Conservation (phyloP, 2,888 invertebrate genomes). For the Drosophila kokeensis region DNA sequence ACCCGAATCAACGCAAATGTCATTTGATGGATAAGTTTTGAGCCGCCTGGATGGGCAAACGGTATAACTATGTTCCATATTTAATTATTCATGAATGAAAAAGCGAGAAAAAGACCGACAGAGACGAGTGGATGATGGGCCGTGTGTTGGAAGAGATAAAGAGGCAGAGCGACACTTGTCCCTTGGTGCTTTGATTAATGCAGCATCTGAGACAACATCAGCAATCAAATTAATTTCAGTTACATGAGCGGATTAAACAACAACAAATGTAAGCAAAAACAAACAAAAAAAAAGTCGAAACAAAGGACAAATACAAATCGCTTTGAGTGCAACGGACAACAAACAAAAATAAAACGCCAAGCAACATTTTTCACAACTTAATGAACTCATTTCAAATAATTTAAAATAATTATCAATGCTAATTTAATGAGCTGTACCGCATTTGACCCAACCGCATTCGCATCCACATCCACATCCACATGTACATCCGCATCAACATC, state of each 20-base stretch:
- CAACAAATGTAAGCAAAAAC: conserved; percentile 7
- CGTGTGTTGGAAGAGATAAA: background rate
- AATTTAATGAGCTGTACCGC: conserved; percentile 65
- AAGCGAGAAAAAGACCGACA: background rate
- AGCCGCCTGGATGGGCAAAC: conserved; percentile 52
- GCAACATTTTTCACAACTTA: conserved; percentile 73
- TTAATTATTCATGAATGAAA: conserved; percentile 73
- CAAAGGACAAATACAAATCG: conserved; percentile 52
- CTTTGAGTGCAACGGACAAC: conserved; percentile 46
- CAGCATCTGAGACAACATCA: conserved; percentile 81
- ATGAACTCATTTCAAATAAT: conserved; percentile 77
- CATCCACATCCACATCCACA: conserved; percentile 13
- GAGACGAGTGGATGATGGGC: background rate
- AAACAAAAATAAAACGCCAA: conserved; percentile 16
- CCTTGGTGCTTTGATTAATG: conserved; percentile 70
- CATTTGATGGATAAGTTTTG: conserved; percentile 78
- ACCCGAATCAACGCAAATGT: conserved; percentile 77
- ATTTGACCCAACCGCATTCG: conserved; percentile 10
- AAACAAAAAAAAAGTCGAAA: conserved; percentile 10
- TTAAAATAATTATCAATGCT: conserved; percentile 81
- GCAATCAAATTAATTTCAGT: conserved; percentile 80
- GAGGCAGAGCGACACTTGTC: conserved; percentile 24
- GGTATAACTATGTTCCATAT: conserved; percentile 72
- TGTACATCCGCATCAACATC: conserved; percentile 2
- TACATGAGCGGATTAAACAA: conserved; percentile 73